Base-by-base conservation (phyloP, 2,888 invertebrate genomes). In the Nipponacmea schrenckii region DNA sequence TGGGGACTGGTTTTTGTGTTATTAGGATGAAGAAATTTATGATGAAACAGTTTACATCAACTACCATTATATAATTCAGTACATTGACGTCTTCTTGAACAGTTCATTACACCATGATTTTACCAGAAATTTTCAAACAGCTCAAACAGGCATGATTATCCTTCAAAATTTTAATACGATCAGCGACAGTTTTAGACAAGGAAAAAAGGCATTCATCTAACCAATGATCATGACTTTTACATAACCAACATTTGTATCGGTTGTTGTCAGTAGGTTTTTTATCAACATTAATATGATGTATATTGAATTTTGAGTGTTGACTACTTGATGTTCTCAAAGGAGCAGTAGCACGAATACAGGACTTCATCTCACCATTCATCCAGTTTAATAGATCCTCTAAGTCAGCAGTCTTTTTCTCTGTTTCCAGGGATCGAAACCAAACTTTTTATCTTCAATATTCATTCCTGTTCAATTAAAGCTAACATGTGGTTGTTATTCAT, bases 21-120 rank as follows among this genome's bases (percentile, higher is more conserved):
- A 39, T 5, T 39, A 10, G 20, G 56, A 56, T 56, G 56, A 24
- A 56, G 56, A 20, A 56, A 56, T 17, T n/a, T n/a, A 24, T 56
- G n/a, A 24, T 56, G 56, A 56, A 20, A 56, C 56, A 56, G 10
- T 56, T 56, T 56, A 20, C 56, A 56, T 10, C 20, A 20, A 56
- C 10, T 56, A 4, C 56, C 56, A 24, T 56, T 56, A 14, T 56
- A 56, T 5, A 17, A n/a, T 24, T 56, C 24, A 12, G 24, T 56
- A 56, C 56, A 56, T 17, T 56, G 56, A 20, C 56, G 56, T 56
- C 56, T 56, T 24, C 56, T 56, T 20, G 24, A 56, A 56, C 56
- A 56, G 56, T n/a, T 56, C n/a, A 24, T 24, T 24, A 56, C n/a
- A 56, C 14, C 24, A 24, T 56, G 56, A 14, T 56, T 24, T 24